Evolutionary conservation across 2,113 vertebrate species (phyloP).

Genomic region (Campylorhamphus procurvoides): DNA sequence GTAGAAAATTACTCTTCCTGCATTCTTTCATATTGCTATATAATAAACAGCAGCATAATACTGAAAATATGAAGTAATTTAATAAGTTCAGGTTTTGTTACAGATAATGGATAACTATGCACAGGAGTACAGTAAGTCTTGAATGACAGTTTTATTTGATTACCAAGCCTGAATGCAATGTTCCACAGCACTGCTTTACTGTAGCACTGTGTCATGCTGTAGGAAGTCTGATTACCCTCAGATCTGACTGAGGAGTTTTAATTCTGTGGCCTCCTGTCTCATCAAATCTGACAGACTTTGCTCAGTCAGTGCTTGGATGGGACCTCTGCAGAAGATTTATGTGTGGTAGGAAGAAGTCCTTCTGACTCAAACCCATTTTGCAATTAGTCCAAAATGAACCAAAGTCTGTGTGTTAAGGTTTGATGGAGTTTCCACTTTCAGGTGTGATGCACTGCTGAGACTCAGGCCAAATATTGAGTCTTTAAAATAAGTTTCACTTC

Average conservation of each 20-base stretch:
- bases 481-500: neutral
- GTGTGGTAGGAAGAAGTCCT: neutral
- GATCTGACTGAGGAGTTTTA: neutral
- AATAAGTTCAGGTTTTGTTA: constrained; percentile 44
- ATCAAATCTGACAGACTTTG: neutral
- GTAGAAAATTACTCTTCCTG: constrained; percentile 46
- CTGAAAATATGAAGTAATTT: constrained; percentile 43
- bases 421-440: neutral
- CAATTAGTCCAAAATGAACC: neutral
- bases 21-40: constrained; percentile 16
- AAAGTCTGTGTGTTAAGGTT: neutral
- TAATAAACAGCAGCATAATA: constrained; percentile 40
- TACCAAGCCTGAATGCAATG: neutral
- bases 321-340: neutral
- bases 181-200: neutral
- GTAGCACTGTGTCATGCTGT: neutral
- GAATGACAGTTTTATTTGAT: constrained; percentile 45
- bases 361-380: neutral
- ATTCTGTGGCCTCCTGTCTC: neutral
- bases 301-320: neutral
- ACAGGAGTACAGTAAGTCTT: constrained; percentile 24
- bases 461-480: neutral
- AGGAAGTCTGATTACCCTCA: neutral
- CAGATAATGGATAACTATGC: constrained; percentile 48
- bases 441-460: neutral